A percentile compares a stretch with the other conserved stretches of the same genome.
Conservation (phyloP, 2,888 invertebrate species). For the Polyommatus iphigenia region DNA sequence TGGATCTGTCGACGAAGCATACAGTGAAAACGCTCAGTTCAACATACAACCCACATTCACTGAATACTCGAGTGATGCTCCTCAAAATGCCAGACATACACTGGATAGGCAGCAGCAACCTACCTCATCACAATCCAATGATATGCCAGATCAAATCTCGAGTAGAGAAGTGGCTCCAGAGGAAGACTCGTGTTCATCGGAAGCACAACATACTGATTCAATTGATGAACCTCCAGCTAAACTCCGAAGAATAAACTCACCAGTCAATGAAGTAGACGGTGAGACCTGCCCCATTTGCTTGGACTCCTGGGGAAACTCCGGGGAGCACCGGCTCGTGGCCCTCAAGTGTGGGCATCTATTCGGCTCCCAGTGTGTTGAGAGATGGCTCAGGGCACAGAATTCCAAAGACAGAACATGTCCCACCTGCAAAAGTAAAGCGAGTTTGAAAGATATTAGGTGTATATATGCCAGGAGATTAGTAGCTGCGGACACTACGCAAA, state of each 20-base stretch:
- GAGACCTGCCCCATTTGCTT: slow-evolving; percentile 93
- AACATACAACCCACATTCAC: slow-evolving; percentile 3
- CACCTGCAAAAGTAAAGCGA: slow-evolving; percentile 90
- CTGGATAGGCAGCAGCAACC: background rate
- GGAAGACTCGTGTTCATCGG: slow-evolving; percentile 36
- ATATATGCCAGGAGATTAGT: slow-evolving; percentile 89
- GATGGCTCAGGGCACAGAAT: slow-evolving; percentile 84
- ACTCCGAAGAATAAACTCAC: slow-evolving; percentile 53
- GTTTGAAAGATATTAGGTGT: slow-evolving; percentile 84
- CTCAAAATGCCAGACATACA: background rate
- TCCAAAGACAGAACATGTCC: slow-evolving; percentile 87
- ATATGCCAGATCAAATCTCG: slow-evolving; percentile 44
- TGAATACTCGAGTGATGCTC: background rate
- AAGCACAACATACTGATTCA: slow-evolving; percentile 30
- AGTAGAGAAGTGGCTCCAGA: slow-evolving; percentile 45
- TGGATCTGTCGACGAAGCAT: slow-evolving; percentile 37
- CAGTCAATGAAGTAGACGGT: slow-evolving; percentile 81
- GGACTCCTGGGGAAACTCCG: slow-evolving; percentile 92
- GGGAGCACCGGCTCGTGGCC: slow-evolving; percentile 91
- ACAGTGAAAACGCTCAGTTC: slow-evolving; percentile 31
- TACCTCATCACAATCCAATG: slow-evolving; percentile 33
- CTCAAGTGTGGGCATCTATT: slow-evolving; percentile 96
- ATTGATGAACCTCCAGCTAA: slow-evolving; percentile 57
- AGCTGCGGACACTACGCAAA: slow-evolving; percentile 88
- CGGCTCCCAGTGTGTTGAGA: slow-evolving; percentile 88